Percentiles rank a stretch among this genome's conserved stretches.
Evolutionary conservation across 2,888 invertebrate species (phyloP).

Genomic region (Nipponacmea schrenckii): DNA sequence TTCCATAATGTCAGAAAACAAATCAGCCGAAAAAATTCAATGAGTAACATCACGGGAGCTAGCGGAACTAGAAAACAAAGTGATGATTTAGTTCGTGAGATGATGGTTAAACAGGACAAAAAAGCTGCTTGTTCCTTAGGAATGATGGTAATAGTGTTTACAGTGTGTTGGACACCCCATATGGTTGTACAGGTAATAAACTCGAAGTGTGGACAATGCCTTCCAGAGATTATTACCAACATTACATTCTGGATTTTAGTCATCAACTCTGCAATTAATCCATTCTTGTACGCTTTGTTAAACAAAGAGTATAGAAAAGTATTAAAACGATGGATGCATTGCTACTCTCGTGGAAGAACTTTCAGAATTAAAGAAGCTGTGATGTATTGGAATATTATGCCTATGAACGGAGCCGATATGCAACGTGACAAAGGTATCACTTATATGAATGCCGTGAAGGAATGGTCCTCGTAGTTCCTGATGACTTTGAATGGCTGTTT

Average conservation of each 20-base stretch:
- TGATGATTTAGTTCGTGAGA: slow-evolving; percentile 51
- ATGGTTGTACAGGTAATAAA: slow-evolving; percentile 42
- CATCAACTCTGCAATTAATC: slow-evolving; percentile 52
- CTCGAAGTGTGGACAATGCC: slow-evolving; percentile 31
- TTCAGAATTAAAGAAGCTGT: slow-evolving; percentile 38
- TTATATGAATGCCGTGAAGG: background rate
- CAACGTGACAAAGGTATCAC: slow-evolving; percentile 17
- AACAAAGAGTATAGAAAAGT: slow-evolving; percentile 53
- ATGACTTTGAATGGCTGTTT: no score
- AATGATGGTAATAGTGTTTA: slow-evolving; percentile 48
- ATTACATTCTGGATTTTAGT: slow-evolving; percentile 50
- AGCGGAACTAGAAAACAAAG: slow-evolving; percentile 30
- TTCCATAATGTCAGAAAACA: background rate
- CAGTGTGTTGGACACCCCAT: slow-evolving; percentile 55
- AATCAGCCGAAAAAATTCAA: background rate
- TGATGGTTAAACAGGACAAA: slow-evolving; percentile 54
- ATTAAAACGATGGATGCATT: slow-evolving; percentile 36
- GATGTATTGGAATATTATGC: slow-evolving; percentile 32
- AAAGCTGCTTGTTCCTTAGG: slow-evolving; percentile 53
- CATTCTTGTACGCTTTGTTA: slow-evolving; percentile 55
- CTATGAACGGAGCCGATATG: slow-evolving; percentile 21
- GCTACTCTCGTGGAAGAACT: slow-evolving; percentile 27
- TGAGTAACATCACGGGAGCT: background rate
- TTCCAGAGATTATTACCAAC: slow-evolving; percentile 38
- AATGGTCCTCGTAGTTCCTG: background rate